phyloP scores from a whole-genome alignment of 2,113 vertebrate species.

The Plecturocebus donacophilus region DNA sequence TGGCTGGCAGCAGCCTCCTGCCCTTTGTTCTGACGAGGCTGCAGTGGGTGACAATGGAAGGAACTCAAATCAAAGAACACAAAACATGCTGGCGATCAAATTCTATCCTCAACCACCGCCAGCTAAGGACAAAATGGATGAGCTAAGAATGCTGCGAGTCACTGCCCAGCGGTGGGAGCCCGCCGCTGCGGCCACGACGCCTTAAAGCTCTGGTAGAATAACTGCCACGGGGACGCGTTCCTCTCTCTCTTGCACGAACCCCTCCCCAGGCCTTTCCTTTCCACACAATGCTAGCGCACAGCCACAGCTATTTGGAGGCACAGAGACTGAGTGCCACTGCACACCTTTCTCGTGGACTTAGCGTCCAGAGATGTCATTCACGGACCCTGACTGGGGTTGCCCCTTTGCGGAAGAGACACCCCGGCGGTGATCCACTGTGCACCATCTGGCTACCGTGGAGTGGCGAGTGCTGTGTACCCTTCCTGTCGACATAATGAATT shows the following conservation, averaged over 20 bases:
- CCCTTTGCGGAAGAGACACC: neutral
- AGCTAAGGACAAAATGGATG: neutral
- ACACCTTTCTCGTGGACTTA: neutral
- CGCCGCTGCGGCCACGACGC: fast-evolving
- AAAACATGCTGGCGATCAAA: conserved; percentile 7
- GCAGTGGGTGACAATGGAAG: neutral
- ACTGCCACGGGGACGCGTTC: neutral
- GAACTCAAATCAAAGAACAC: conserved; percentile 33
- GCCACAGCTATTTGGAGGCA: neutral
- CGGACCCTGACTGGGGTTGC: neutral
- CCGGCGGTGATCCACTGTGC: too few species aligned
- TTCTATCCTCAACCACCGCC: neutral
- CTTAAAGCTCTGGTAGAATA: neutral
- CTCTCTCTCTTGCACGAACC: neutral
- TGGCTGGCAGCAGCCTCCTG: neutral
- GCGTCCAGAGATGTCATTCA: neutral
- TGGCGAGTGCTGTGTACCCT: neutral
- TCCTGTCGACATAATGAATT: neutral
- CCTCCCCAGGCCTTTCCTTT: neutral
- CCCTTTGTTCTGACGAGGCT: neutral
- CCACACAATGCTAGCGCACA: fast-evolving
- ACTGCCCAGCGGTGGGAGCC: neutral
- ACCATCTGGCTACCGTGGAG: neutral
- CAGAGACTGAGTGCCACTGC: neutral
- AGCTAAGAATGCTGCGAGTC: neutral